Percentiles rank a stretch among this genome's conserved stretches.
Conservation (phyloP, 2,888 invertebrate genomes). For the Azorinus chamasolen region DNA sequence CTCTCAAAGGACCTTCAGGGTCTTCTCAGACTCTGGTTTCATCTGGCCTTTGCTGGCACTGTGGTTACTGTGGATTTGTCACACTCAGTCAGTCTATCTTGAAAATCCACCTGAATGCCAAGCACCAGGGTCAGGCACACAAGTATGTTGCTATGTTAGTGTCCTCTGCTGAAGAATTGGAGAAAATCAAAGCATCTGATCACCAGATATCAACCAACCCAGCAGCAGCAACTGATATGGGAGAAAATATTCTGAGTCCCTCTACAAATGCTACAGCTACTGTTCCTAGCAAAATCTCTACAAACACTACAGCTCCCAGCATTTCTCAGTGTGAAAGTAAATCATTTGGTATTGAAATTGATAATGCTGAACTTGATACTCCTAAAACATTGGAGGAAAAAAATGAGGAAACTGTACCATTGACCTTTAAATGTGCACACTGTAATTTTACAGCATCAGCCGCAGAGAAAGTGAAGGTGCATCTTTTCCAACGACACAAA, state of each 20-base stretch:
- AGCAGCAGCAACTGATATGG: conserved; percentile 3
- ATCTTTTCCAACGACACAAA: conserved; percentile 64
- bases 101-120: conserved; percentile 74
- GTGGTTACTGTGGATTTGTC: conserved; percentile 79
- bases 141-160: conserved; percentile 76
- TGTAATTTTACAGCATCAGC: conserved; percentile 69
- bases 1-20: no score
- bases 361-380: conserved; percentile 56
- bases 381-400: no score
- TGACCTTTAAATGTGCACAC: conserved; percentile 75
- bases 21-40: no score
- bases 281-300: no score
- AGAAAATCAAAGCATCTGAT: conserved; percentile 65
- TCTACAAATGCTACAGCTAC: no score
- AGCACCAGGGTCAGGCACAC: conserved; percentile 74
- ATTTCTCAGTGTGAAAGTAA: neutral
- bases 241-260: no score
- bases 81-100: conserved; percentile 76
- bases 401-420: conserved; percentile 61
- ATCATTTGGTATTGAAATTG: conserved; percentile 33
- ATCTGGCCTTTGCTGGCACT: conserved; percentile 76
- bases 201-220: conserved; percentile 42
- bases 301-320: no score
- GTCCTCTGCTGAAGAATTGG: conserved; percentile 67
- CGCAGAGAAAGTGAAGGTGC: conserved; percentile 64